Base-by-base conservation (phyloP, 2,888 invertebrate species). In the Pandemis corylana region DNA sequence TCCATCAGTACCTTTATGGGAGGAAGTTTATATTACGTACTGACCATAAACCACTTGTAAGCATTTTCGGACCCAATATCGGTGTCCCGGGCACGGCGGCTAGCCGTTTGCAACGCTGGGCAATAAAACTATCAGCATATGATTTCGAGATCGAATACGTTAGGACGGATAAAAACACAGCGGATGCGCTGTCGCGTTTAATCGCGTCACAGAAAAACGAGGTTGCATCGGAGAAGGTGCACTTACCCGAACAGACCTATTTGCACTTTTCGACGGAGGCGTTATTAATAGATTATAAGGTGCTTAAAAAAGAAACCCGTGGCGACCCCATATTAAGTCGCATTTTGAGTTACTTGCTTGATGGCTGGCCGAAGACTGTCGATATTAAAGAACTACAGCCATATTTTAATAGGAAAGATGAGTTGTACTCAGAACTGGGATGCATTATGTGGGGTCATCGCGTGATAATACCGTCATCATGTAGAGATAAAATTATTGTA, bases 401-500 rank as follows among this genome's bases (percentile, higher is more conserved):
- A 0, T 83, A 78, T 72, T 78, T 70, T 36, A 70, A 61, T 10
- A 44, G 61, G 42, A 42, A 59, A 42, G 7, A 13, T 7, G 74
- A 79, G 49, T 42, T 79, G 13, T 69, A 72, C 15, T 15, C 72
- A 13, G 77, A 79, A 56, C 12, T 71, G 36, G 75, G 75, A 13
- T 76, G 72, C 28, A 51, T 79, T 36, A 49, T 79, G 62, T 80
- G 79, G 77, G 78, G 78, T 7, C 71, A 78, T 59, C n/a, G 77
- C 36, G 76, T 64, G 10, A 28, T 71, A 9, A 68, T 65, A 53
- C 7, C 7, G 2, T 7, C 7, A 6, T 7, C 7, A 44, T 44
- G 44, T 9, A 28, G 28, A 28, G 1, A 1, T 2, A 28, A 28
- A 28, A 2, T 28, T 2, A 28, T 28, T 28, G 1, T 2, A 2